Base-by-base conservation (phyloP, 2,797 vertebrate species). In the Sylvia borin region DNA sequence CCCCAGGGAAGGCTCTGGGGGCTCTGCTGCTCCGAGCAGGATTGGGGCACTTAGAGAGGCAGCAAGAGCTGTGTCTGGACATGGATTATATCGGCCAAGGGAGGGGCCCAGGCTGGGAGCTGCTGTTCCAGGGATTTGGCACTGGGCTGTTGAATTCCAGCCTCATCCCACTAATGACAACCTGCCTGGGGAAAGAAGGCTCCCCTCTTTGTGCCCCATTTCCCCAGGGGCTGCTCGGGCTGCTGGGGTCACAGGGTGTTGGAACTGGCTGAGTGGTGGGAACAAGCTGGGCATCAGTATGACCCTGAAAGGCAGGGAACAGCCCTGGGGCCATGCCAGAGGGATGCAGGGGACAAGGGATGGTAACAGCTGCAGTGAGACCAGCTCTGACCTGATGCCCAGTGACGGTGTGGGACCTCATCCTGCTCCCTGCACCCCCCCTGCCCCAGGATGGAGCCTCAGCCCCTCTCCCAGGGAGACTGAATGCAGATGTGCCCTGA, bases 221-320 rank as follows among this genome's bases (percentile, higher is more conserved):
- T 61, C 22, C 22, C 20, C 42, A 4, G 62, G 42, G 43, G 27
- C 7, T 1, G 1, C 25, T n/a, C 0, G 0, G 36, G 76, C n/a
- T 90, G 75, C 36, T 25, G 26, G 27, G 20, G 22, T 48, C 70
- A 32, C n/a, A 9, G 25, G 31, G 13, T 29, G 54, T 3, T 81
- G 2, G 16, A 78, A n/a, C 16, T 42, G 55, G 8, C 0, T 11
- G 38, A 38, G 21, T 60, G 51, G 20, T 29, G 66, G 71, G 48
- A 62, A 4, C 43, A 43, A 29, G 7, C 14, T 1, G 3, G 68
- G 68, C 22, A 40, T 11, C 48, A 14, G 31, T 10, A 2, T 0
- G 9, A 26, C n/a, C 71, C 92, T 3, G 0, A 55, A 54, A 48
- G 5, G 4, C 34, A 26, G 51, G 27, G 27, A 38, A 34, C 57